Percentiles rank a stretch among this genome's conserved stretches.
Conservation (phyloP, 2,888 invertebrate genomes). For the Dolichomitus sp. region DNA sequence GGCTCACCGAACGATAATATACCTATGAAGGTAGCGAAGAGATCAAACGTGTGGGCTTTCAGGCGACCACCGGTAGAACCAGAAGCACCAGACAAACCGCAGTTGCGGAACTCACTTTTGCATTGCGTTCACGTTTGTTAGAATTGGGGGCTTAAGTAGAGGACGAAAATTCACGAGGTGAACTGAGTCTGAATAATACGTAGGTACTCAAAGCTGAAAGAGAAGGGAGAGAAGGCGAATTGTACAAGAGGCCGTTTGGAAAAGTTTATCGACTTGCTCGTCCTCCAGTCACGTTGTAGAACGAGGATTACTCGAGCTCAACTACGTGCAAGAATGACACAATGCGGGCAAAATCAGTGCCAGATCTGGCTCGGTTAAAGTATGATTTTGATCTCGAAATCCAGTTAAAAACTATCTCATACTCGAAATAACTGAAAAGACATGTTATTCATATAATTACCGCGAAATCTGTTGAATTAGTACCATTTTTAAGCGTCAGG, state of each 20-base stretch:
- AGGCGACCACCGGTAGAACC: background rate
- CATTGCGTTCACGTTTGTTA: constrained; percentile 63
- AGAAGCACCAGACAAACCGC: constrained; percentile 8
- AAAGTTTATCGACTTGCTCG: constrained; percentile 39
- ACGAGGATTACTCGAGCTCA: constrained; percentile 3
- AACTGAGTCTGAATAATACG: constrained; percentile 65
- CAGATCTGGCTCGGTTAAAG: background rate
- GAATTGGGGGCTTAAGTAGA: constrained; percentile 60
- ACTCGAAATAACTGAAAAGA: background rate
- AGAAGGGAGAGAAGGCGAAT: constrained; percentile 34
- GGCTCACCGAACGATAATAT: constrained; percentile 15
- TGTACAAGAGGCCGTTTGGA: constrained; percentile 17
- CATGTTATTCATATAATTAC: background rate
- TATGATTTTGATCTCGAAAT: background rate
- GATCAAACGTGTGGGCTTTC: constrained; percentile 14
- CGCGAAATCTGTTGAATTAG: background rate
- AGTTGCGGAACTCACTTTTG: constrained; percentile 37
- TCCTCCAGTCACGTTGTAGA: constrained; percentile 5
- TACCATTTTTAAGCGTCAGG: background rate
- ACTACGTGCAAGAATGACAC: constrained; percentile 15
- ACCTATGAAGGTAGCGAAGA: constrained; percentile 6
- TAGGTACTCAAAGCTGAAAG: constrained; percentile 45
- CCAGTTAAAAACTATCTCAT: background rate
- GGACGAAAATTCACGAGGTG: constrained; percentile 66
- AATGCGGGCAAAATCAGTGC: constrained; percentile 1